phyloP scores from a whole-genome alignment of 2,797 vertebrate genomes.

The Acanthopagrus latus region DNA sequence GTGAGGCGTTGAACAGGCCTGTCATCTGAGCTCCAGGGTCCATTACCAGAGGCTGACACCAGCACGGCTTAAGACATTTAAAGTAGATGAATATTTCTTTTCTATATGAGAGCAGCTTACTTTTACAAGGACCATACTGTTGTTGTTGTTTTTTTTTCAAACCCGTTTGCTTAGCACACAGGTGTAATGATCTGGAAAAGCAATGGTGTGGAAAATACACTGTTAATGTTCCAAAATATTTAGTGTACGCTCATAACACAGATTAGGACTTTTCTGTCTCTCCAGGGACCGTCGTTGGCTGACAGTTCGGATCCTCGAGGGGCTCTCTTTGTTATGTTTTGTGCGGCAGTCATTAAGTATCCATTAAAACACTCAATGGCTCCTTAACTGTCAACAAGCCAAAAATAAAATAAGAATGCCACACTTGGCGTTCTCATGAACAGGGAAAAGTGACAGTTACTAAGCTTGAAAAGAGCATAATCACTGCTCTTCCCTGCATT shows the following conservation, averaged over 20 bases:
- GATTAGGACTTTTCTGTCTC: slow-evolving; percentile 64
- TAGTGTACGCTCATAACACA: slow-evolving; percentile 54
- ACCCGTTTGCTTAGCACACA: slow-evolving; percentile 42
- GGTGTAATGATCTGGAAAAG: slow-evolving; percentile 71
- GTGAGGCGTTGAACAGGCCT: slow-evolving; percentile 7
- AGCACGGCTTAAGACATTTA: slow-evolving; percentile 8
- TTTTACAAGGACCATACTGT: slow-evolving; percentile 23
- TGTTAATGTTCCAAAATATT: slow-evolving; percentile 74
- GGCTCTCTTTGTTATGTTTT: slow-evolving; percentile 61
- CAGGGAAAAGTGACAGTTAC: slow-evolving; percentile 57
- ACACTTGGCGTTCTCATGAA: slow-evolving; percentile 44
- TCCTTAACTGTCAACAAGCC: slow-evolving; percentile 71
- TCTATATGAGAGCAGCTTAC: slow-evolving; percentile 37
- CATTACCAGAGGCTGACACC: background rate
- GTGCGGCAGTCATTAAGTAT: slow-evolving; percentile 70
- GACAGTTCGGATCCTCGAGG: slow-evolving; percentile 64
- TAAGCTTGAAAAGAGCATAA: slow-evolving; percentile 58
- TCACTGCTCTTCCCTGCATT: slow-evolving; percentile 49
- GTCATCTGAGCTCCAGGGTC: background rate
- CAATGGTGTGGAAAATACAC: slow-evolving; percentile 62
- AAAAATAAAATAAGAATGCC: slow-evolving; percentile 67
- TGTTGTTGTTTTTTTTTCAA: background rate
- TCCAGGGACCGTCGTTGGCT: slow-evolving; percentile 55
- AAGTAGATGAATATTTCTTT: slow-evolving; percentile 4
- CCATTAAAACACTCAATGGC: slow-evolving; percentile 74